Evolutionary conservation across 1,140 invertebrate genomes (phyloP).

Genomic region (Anoplophora glabripennis): DNA sequence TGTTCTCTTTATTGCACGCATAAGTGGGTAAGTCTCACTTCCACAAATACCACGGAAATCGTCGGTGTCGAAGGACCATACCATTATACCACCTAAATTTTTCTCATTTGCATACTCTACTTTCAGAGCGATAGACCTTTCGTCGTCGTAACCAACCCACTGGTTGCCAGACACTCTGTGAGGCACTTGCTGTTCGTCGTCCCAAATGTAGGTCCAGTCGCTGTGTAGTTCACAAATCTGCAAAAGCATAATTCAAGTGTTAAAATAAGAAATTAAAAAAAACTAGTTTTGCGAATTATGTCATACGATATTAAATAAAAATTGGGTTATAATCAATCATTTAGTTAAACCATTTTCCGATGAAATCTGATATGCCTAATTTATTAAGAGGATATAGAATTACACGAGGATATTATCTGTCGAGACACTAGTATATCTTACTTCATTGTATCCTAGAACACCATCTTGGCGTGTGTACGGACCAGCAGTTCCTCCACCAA

Average conservation of each 20-base stretch:
- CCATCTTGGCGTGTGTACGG: too few relatives aligned
- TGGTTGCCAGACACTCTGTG: constrained; percentile 36
- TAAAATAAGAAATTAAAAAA: constrained; percentile 1
- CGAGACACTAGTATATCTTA: too few relatives aligned
- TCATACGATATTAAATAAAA: not conserved
- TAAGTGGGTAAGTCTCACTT: constrained; percentile 57
- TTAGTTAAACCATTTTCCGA: too few relatives aligned
- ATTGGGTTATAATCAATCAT: not conserved
- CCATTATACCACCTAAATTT: constrained; percentile 63
- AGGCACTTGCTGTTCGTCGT: constrained; percentile 27
- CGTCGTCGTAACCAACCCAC: constrained; percentile 45
- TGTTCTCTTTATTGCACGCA: constrained; percentile 52
- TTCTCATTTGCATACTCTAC: constrained; percentile 51
- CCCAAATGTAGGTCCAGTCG: too few relatives aligned
- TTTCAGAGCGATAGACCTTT: constrained; percentile 29
- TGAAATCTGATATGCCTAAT: not conserved
- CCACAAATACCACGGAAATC: constrained; percentile 63
- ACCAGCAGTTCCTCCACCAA: too few relatives aligned
- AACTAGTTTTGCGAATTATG: not conserved
- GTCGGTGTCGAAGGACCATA: constrained; percentile 72
- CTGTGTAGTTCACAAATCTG: constrained; percentile 44
- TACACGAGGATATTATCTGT: not conserved
- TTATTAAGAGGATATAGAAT: too few relatives aligned
- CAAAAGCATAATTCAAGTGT: not conserved
- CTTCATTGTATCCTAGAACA: too few relatives aligned